A percentile compares a stretch with the other conserved stretches of the same genome.
These are phyloP conservation scores for Triplophysa bombifrons DNA, from an alignment of 2,797 vertebrate genomes.

Conservation along the genomic window DNA sequence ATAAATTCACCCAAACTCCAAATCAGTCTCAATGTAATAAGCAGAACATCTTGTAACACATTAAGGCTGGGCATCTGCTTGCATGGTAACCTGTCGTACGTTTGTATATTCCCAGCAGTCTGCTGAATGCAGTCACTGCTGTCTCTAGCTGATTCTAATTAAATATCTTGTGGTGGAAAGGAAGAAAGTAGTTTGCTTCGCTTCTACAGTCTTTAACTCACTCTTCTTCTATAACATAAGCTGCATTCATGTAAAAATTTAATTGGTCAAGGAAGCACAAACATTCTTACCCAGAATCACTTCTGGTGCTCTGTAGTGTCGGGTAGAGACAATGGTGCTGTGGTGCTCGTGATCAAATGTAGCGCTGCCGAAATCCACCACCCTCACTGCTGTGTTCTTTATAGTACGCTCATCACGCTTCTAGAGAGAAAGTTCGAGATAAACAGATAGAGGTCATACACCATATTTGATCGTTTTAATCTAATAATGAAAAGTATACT, in stretches of 20 bases:
- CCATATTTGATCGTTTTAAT: not conserved
- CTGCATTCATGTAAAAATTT: no score
- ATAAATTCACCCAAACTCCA: not conserved
- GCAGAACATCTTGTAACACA: not conserved
- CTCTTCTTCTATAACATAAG: not conserved
- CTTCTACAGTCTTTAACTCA: slow-evolving; percentile 13
- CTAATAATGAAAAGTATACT: no score
- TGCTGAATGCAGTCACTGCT: slow-evolving; percentile 18
- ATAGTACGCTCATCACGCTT: slow-evolving; percentile 93
- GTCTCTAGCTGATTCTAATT: slow-evolving; percentile 19
- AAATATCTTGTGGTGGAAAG: slow-evolving; percentile 23
- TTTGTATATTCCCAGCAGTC: slow-evolving; percentile 20
- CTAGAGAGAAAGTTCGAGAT: slow-evolving; percentile 63
- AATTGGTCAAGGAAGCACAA: not conserved
- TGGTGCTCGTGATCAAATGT: slow-evolving; percentile 98
- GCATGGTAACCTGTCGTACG: slow-evolving; percentile 15
- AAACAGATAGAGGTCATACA: not conserved
- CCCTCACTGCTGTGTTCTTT: slow-evolving; percentile 89
- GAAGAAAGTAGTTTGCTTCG: not conserved
- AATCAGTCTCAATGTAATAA: not conserved
- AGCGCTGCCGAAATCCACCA: slow-evolving; percentile 97
- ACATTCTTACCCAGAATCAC: slow-evolving; percentile 90
- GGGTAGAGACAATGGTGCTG: slow-evolving; percentile 96
- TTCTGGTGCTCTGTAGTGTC: slow-evolving; percentile 95
- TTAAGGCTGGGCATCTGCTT: slow-evolving; percentile 8